These are phyloP conservation scores for Capreolus pygargus DNA, from an alignment of 2,113 vertebrate species.

Conservation along the genomic window DNA sequence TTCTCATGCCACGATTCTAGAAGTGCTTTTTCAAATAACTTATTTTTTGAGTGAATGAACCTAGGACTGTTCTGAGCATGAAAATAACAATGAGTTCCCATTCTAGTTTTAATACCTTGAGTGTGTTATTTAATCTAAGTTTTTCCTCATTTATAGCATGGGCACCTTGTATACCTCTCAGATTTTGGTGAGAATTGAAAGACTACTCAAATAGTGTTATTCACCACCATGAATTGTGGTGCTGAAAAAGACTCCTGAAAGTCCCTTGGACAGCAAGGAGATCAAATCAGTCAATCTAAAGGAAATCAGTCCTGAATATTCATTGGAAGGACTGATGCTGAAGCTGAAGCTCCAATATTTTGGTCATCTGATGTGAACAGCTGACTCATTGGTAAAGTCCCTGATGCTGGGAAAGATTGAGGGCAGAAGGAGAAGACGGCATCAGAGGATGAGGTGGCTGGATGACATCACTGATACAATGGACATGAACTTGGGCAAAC, in stretches of 20 bases:
- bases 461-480: not conserved
- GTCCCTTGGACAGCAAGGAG: not conserved
- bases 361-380: not conserved
- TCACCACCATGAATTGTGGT: not conserved
- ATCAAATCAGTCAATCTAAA: not conserved
- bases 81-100: not conserved
- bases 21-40: not conserved
- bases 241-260: not conserved
- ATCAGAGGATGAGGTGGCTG: not conserved
- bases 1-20: not conserved
- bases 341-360: not conserved
- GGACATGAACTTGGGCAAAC: not conserved
- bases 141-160: not conserved
- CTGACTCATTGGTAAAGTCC: not conserved
- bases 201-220: not conserved
- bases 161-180: not conserved
- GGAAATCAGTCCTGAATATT: not conserved
- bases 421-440: not conserved
- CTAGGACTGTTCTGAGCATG: not conserved
- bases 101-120: not conserved
- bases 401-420: not conserved
- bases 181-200: not conserved
- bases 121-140: not conserved
- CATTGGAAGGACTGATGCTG: not conserved
- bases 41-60: not conserved